These are phyloP conservation scores for Scopus umbretta DNA, from an alignment of 2,113 vertebrate genomes.

Conservation along the genomic window DNA sequence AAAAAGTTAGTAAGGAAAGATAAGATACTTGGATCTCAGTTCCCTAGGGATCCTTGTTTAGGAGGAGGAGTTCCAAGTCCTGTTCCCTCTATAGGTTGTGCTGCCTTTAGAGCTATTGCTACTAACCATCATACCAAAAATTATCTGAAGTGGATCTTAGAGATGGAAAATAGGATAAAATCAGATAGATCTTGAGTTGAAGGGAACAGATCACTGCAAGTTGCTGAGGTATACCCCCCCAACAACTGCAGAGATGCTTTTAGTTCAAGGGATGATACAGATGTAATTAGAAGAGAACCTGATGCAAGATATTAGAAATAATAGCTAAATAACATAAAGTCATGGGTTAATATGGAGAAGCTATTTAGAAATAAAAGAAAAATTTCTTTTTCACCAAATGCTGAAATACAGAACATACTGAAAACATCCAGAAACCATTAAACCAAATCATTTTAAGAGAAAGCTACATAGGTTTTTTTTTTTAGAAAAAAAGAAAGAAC, in stretches of 20 bases:
- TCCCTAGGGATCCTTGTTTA: background rate
- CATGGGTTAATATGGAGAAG: background rate
- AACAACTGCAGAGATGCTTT: background rate
- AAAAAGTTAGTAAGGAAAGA: background rate
- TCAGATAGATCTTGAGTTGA: background rate
- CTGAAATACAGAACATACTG: background rate
- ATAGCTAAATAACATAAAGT: background rate
- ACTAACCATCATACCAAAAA: background rate
- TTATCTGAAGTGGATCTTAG: background rate
- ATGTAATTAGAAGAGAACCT: background rate
- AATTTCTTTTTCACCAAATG: background rate
- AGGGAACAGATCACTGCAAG: background rate
- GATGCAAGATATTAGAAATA: background rate
- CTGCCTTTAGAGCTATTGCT: background rate
- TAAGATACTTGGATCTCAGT: background rate
- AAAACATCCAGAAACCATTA: background rate
- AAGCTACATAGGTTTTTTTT: background rate
- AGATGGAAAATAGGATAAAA: background rate
- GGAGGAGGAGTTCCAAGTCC: background rate
- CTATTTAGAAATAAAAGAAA: background rate
- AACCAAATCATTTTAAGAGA: background rate
- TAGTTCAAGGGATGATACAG: background rate
- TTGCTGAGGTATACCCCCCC: background rate
- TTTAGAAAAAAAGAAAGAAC: background rate
- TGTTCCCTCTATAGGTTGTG: fast-evolving